Evolutionary conservation across 2,888 invertebrate genomes (phyloP).

Genomic region (Periphyllus acericola): DNA sequence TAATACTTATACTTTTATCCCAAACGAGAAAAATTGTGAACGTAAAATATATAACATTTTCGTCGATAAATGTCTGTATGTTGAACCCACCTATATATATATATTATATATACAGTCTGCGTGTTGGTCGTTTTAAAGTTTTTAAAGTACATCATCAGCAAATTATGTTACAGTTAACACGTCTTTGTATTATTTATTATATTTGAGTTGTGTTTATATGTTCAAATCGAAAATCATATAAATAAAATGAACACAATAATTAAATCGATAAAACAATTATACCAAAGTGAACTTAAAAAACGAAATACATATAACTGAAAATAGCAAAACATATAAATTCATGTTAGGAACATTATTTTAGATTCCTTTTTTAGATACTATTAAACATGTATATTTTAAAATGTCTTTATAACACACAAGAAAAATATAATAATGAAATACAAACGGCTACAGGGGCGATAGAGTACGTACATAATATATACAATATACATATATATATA

Average conservation of each 20-base stretch:
- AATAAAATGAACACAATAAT: neutral
- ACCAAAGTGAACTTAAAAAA: neutral
- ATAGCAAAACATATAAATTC: no score
- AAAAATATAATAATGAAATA: no score
- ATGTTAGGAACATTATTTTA: no score
- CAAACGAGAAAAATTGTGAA: neutral
- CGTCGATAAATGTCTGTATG: neutral
- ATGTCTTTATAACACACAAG: no score
- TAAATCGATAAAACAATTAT: neutral
- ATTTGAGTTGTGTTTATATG: neutral
- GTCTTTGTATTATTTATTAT: neutral
- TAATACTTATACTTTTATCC: neutral
- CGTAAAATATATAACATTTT: conserved; percentile 13
- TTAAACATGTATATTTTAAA: no score
- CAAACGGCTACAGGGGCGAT: no score
- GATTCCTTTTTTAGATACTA: no score
- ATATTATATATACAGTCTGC: neutral
- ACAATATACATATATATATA: no score
- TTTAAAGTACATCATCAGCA: neutral
- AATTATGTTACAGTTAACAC: neutral
- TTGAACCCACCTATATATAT: neutral
- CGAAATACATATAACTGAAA: neutral
- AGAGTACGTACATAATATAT: no score
- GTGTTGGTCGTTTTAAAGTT: neutral
- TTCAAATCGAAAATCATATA: neutral